Evolutionary conservation across 2,888 invertebrate genomes (phyloP).

Genomic region (Merodon equestris): DNA sequence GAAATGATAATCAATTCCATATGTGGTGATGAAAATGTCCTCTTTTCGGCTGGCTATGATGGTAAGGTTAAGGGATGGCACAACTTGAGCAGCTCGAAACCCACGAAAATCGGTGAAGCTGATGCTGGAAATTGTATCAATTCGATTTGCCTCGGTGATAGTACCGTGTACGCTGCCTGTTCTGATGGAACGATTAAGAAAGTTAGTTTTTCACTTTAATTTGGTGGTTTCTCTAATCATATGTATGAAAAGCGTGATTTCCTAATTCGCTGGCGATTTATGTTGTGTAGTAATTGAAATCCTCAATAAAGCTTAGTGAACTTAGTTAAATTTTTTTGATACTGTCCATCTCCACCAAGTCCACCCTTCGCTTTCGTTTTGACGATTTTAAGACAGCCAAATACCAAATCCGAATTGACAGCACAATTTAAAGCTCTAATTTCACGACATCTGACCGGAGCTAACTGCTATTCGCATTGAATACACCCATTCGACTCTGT

Average conservation of each 20-base stretch:
- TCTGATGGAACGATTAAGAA: conserved; percentile 75
- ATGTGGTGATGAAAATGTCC: conserved; percentile 72
- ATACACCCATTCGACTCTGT: conserved; percentile 22
- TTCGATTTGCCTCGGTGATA: conserved; percentile 73
- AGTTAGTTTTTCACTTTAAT: conserved; percentile 72
- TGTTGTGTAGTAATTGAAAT: too few relatives aligned
- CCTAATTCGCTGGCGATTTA: too few relatives aligned
- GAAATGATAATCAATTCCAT: conserved; percentile 77
- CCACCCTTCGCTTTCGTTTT: too few relatives aligned
- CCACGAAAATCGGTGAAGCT: conserved; percentile 74
- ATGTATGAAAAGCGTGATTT: too few relatives aligned
- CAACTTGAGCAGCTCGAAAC: conserved; percentile 71
- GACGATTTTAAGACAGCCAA: too few relatives aligned
- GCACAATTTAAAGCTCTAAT: too few relatives aligned
- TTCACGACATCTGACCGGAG: too few relatives aligned
- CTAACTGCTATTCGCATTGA: conserved; percentile 7
- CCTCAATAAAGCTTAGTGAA: too few relatives aligned
- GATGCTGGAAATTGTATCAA: conserved; percentile 76
- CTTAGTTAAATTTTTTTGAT: too few relatives aligned
- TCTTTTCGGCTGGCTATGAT: conserved; percentile 78
- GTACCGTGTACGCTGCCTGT: conserved; percentile 74
- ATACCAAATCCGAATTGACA: too few relatives aligned
- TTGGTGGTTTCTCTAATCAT: too few relatives aligned
- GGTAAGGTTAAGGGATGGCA: conserved; percentile 77
- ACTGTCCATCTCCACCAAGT: too few relatives aligned